Evolutionary conservation across 2,113 vertebrate genomes (phyloP).

Genomic region (Lepus europaeus): DNA sequence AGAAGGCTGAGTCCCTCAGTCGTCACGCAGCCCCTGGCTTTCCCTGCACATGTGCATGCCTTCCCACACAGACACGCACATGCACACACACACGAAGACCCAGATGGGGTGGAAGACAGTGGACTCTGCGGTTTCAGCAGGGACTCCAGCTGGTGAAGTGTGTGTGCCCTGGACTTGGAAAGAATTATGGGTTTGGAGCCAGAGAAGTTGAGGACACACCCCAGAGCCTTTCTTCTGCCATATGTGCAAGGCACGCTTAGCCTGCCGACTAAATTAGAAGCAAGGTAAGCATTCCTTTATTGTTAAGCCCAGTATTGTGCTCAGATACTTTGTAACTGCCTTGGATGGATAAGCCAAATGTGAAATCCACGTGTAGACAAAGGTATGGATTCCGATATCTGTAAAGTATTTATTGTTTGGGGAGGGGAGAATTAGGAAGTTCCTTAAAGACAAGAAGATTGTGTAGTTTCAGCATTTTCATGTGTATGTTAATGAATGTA

Average conservation of each 20-base stretch:
- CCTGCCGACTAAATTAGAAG: conserved; percentile 31
- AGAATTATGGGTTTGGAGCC: conserved; percentile 11
- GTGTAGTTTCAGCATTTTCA: neutral
- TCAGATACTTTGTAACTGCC: neutral
- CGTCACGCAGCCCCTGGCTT: neutral
- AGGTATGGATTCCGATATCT: neutral
- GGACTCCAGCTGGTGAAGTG: neutral
- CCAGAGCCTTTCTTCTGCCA: neutral
- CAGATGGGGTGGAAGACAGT: neutral
- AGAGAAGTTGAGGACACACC: neutral
- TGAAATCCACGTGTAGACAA: neutral
- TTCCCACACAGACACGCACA: neutral
- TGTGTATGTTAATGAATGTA: neutral
- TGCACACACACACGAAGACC: accelerated
- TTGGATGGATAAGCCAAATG: neutral
- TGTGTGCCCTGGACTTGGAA: conserved; percentile 17
- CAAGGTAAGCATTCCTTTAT: neutral
- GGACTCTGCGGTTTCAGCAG: neutral
- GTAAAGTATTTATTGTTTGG: neutral
- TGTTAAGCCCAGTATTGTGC: conserved; percentile 41
- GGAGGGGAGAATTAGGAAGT: neutral
- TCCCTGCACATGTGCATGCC: too few relatives aligned
- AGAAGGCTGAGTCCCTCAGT: conserved; percentile 10
- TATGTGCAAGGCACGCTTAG: neutral
- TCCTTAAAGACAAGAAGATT: conserved; percentile 37